Base-by-base conservation (phyloP, 2,113 vertebrate genomes). In the Peromyscus californicus region DNA sequence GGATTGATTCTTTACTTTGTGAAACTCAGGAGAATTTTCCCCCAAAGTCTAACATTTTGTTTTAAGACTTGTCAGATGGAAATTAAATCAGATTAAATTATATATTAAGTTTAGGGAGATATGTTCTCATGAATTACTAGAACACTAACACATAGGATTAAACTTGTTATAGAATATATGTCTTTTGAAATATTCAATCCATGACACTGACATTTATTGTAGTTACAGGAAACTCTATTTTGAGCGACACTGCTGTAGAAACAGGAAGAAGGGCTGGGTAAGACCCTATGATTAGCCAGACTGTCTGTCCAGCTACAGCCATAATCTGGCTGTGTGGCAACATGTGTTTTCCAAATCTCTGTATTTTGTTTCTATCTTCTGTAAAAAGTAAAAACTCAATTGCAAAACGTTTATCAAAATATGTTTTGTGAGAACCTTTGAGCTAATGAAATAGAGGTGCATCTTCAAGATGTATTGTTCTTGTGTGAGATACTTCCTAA, bases 81-180 rank as follows among this genome's bases (percentile, higher is more conserved):
- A 70, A 57, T 69, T 79, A 91, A 79, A 78, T 90, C 54, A 89
- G 11, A 51, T 70, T 79, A 89, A 83, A 61, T 91, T 90, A 70
- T 2, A 9, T 76, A n/a, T 95, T 45, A 59, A 78, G 15, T 31
- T 90, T 90, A 48, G 19, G 94, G 39, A 96, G 74, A 75, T 67
- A 79, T 57, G 12, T 22, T 74, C 10, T 42, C 22, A 92, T 11
- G 76, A 74, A 72, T 85, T n/a, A 95, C 78, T 24, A 92, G 88
- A 80, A 89, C 11, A 84, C 16, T 76, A 88, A 92, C 24, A 63
- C 11, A 57, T 33, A 16, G 80, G 24, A 67, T 72, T 93, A 78
- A 74, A 75, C 48, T 89, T 78, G 54, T 84, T 63, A 36, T 57
- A 74, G 63, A 33, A 45, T 13, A 0, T 89, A 65, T 63, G 36